Conservation (phyloP, 2,113 vertebrate genomes). For the Xiphorhynchus elegans region DNA sequence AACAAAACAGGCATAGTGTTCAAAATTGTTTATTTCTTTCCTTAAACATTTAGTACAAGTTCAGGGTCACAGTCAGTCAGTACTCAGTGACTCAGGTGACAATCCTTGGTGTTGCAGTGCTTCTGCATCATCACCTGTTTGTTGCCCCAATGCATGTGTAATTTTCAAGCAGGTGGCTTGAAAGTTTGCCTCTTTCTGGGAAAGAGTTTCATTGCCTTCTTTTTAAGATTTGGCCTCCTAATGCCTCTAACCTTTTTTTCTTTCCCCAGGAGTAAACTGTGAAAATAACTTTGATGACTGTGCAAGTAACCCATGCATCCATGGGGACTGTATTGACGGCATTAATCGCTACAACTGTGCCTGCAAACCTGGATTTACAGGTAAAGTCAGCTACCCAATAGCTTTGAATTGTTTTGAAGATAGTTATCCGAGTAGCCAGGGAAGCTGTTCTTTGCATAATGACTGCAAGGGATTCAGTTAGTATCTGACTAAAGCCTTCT, state of each 20-base stretch:
- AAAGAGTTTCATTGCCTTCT: not conserved
- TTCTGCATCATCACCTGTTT: not conserved
- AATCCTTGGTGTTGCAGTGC: not conserved
- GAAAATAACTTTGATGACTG: constrained; percentile 93
- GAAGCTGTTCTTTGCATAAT: not conserved
- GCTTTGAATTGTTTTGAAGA: not conserved
- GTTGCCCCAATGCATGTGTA: not conserved
- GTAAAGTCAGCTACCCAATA: constrained; percentile 63
- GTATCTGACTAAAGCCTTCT: not conserved
- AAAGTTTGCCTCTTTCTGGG: not conserved
- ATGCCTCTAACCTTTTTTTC: not conserved
- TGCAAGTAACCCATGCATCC: constrained; percentile 86
- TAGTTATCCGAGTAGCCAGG: not conserved
- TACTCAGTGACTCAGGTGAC: not conserved
- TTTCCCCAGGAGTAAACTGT: constrained; percentile 85
- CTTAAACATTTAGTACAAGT: not conserved
- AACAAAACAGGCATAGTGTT: not conserved
- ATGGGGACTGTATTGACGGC: constrained; percentile 88
- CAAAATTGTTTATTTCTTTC: not conserved
- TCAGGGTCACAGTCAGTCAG: not conserved
- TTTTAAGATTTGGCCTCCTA: not conserved
- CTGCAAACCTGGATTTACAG: constrained; percentile 89
- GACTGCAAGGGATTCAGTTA: not conserved
- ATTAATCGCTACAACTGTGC: constrained; percentile 90
- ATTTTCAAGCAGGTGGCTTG: not conserved